Evolutionary conservation across 2,888 invertebrate genomes (phyloP).

Genomic region (Ceramica pisi): DNA sequence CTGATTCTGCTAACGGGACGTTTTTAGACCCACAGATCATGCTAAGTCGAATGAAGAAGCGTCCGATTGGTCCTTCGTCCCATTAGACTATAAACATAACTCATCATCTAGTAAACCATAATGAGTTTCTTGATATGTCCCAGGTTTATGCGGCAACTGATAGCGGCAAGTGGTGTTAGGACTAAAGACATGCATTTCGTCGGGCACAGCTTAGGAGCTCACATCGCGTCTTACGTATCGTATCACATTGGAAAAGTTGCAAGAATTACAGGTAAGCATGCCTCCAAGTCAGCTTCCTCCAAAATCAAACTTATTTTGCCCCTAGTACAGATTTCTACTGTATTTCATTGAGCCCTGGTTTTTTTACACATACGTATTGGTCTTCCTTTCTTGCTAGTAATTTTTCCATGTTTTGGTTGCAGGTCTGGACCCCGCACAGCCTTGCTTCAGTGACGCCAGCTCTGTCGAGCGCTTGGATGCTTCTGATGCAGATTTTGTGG

Average conservation of each 20-base stretch:
- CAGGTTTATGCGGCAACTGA: slow-evolving; percentile 88
- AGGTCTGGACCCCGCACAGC: slow-evolving; percentile 92
- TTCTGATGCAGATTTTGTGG: slow-evolving; percentile 91
- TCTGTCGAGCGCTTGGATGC: slow-evolving; percentile 87
- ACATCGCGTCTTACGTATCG: slow-evolving; percentile 91
- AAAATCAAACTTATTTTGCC: background rate
- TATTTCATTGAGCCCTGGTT: background rate
- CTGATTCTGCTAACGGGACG: no score
- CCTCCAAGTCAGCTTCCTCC: background rate
- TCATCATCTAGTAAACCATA: background rate
- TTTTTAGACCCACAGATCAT: no score
- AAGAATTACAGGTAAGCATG: slow-evolving; percentile 87
- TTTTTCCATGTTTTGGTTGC: slow-evolving; percentile 8
- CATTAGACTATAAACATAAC: background rate
- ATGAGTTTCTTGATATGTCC: background rate
- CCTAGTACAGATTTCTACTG: no score
- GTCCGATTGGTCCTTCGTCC: background rate
- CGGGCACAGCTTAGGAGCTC: slow-evolving; percentile 92
- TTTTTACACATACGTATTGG: background rate
- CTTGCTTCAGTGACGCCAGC: slow-evolving; percentile 89
- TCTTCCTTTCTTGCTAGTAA: background rate
- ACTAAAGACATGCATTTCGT: slow-evolving; percentile 89
- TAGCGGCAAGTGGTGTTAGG: slow-evolving; percentile 79
- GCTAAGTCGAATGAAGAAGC: background rate
- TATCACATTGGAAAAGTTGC: slow-evolving; percentile 85